phyloP scores from a whole-genome alignment of 30 jellyfish, hydroid and myxozoan genomes.

The Pelagia noctiluca region DNA sequence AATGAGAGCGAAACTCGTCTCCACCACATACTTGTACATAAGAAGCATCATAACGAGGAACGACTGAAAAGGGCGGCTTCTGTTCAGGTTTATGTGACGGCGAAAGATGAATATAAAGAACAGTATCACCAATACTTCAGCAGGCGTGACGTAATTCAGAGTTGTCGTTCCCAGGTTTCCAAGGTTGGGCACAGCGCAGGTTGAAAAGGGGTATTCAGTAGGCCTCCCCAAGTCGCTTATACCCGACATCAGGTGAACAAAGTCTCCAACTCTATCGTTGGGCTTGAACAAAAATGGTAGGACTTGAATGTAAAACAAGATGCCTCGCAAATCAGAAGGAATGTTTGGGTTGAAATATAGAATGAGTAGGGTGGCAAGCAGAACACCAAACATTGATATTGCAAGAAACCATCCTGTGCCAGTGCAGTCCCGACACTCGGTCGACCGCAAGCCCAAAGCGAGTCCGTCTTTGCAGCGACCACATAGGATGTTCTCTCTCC shows the following conservation, averaged over 20 bases:
- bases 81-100: constrained; percentile 3
- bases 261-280: constrained; percentile 59
- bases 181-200: constrained; percentile 60
- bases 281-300: constrained; percentile 74
- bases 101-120: constrained; percentile 21
- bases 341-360: constrained; percentile 60
- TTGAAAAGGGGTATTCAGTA: constrained; percentile 47
- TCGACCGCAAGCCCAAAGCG: constrained; percentile 48
- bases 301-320: constrained; percentile 62
- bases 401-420: constrained; percentile 49
- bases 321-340: constrained; percentile 65
- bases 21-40: constrained; percentile 70
- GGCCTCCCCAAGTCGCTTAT: constrained; percentile 71
- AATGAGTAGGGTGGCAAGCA: constrained; percentile 32
- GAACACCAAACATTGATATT: constrained; percentile 23
- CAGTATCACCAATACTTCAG: constrained; percentile 36
- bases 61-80: constrained; percentile 62
- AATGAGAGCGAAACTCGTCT: constrained; percentile 61
- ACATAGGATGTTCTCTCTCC: constrained; percentile 64
- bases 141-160: constrained; percentile 68
- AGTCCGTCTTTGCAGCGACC: constrained; percentile 70
- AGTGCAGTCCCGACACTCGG: constrained; percentile 52
- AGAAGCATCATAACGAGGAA: constrained; percentile 48
- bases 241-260: constrained; percentile 27
- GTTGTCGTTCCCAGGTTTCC: constrained; percentile 56